These are phyloP conservation scores for Calycopis cecrops DNA, from an alignment of 1,140 invertebrate genomes.

Conservation along the genomic window DNA sequence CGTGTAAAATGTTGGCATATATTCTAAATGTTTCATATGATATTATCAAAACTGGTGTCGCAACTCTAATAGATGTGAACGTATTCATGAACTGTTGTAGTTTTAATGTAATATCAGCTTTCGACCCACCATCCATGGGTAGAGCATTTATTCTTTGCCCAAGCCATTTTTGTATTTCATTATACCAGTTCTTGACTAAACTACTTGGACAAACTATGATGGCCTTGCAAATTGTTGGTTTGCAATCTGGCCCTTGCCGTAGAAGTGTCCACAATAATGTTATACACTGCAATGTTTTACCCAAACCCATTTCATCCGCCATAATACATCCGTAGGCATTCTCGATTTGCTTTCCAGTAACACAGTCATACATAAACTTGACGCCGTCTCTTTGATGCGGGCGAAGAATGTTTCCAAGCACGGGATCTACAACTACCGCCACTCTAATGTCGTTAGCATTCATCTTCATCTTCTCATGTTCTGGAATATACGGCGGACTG, in stretches of 20 bases:
- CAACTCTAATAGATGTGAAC: slow-evolving; percentile 79
- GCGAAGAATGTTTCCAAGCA: slow-evolving; percentile 91
- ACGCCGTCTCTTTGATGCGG: slow-evolving; percentile 99
- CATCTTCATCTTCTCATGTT: slow-evolving; percentile 89
- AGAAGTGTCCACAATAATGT: slow-evolving; percentile 97
- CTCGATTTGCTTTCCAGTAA: slow-evolving; percentile 93
- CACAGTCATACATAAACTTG: slow-evolving; percentile 99
- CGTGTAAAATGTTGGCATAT: slow-evolving; percentile 91
- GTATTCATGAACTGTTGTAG: slow-evolving; percentile 85
- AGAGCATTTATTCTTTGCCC: slow-evolving; percentile 87
- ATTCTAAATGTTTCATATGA: slow-evolving; percentile 99
- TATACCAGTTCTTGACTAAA: slow-evolving; percentile 99
- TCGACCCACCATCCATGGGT: slow-evolving; percentile 94
- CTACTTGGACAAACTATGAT: slow-evolving; percentile 98
- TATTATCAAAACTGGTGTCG: slow-evolving; percentile 95
- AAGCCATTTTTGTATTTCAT: slow-evolving; percentile 99
- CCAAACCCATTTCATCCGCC: slow-evolving; percentile 98
- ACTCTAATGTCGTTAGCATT: slow-evolving; percentile 80
- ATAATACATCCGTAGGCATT: slow-evolving; percentile 96
- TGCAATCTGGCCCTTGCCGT: slow-evolving; percentile 88
- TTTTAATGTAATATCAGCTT: slow-evolving; percentile 91
- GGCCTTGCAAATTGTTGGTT: slow-evolving; percentile 92
- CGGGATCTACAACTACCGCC: slow-evolving; percentile 96
- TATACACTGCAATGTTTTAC: slow-evolving; percentile 99
- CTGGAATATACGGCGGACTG: slow-evolving; percentile 84